These are phyloP conservation scores for Drosophila sechellia DNA, from an alignment of 1,140 invertebrate genomes.

Conservation along the genomic window DNA sequence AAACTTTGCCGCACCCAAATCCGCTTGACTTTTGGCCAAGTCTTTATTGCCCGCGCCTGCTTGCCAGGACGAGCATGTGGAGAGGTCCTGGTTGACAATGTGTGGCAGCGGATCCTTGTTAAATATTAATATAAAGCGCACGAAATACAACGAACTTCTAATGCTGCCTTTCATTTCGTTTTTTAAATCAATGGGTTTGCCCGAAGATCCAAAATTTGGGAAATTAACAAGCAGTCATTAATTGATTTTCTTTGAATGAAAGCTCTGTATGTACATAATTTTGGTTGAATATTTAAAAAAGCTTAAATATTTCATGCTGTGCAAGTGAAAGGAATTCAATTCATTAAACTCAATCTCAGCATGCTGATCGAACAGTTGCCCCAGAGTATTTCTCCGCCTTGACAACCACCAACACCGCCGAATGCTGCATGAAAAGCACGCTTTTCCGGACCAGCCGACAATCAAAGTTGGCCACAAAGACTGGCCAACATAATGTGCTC, in stretches of 20 bases:
- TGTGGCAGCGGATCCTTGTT: constrained; percentile 10
- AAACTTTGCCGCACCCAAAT: constrained; percentile 73
- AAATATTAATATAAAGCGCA: constrained; percentile 4
- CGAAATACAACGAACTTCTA: background rate
- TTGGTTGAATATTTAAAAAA: no score
- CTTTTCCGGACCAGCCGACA: constrained; percentile 43
- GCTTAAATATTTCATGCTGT: no score
- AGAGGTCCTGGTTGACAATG: background rate
- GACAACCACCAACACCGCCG: background rate
- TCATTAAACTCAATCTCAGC: background rate
- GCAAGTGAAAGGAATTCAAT: background rate
- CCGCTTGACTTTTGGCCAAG: constrained; percentile 75
- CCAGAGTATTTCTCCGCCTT: constrained; percentile 10
- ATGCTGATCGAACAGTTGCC: background rate
- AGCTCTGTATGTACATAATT: no score
- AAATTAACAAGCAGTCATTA: no score
- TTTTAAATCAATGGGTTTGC: background rate
- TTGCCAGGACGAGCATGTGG: constrained; percentile 6
- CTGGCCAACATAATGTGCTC: constrained; percentile 52
- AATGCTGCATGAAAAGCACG: constrained; percentile 20
- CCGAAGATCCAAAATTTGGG: no score
- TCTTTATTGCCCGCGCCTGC: constrained; percentile 47
- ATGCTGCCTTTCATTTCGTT: background rate
- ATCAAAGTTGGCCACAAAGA: constrained; percentile 65
- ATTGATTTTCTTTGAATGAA: no score